Evolutionary conservation across 2,888 invertebrate species (phyloP).

Genomic region (Cheilosia pagana): DNA sequence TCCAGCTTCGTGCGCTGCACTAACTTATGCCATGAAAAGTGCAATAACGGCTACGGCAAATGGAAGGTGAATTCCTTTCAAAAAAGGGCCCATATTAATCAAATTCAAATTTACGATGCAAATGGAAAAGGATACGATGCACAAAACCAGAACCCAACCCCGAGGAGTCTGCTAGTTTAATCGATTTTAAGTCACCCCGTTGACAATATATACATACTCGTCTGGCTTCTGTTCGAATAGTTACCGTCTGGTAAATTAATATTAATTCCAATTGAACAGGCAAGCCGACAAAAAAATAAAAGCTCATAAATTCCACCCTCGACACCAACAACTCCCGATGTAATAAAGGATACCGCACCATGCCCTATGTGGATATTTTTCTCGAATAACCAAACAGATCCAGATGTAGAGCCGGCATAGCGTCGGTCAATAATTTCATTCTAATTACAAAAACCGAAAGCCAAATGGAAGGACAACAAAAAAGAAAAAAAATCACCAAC

Average conservation of each 20-base stretch:
- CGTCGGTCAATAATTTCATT: constrained; percentile 69
- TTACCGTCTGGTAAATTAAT: constrained; percentile 74
- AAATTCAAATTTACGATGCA: constrained; percentile 70
- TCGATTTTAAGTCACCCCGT: constrained; percentile 69
- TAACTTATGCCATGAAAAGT: background rate
- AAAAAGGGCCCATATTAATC: constrained; percentile 63
- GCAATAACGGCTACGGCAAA: constrained; percentile 28
- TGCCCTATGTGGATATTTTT: constrained; percentile 32
- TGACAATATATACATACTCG: constrained; percentile 71
- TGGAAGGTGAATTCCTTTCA: constrained; percentile 47
- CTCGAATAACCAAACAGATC: constrained; percentile 54
- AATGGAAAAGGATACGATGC: constrained; percentile 40
- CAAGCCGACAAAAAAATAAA: constrained; percentile 54
- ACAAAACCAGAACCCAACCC: background rate
- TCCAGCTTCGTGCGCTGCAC: background rate
- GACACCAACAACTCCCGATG: constrained; percentile 54
- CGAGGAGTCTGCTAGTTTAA: constrained; percentile 47
- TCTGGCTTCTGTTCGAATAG: constrained; percentile 56
- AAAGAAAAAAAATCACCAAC: constrained; percentile 6
- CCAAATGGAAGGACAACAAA: constrained; percentile 1
- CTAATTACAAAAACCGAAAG: constrained; percentile 68
- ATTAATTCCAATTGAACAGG: constrained; percentile 72
- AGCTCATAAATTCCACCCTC: constrained; percentile 66
- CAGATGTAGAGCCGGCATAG: constrained; percentile 54
- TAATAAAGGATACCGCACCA: constrained; percentile 55